These are phyloP conservation scores for Anneissia japonica DNA, from an alignment of 35 echinoderm and acorn worm species.

Conservation along the genomic window DNA sequence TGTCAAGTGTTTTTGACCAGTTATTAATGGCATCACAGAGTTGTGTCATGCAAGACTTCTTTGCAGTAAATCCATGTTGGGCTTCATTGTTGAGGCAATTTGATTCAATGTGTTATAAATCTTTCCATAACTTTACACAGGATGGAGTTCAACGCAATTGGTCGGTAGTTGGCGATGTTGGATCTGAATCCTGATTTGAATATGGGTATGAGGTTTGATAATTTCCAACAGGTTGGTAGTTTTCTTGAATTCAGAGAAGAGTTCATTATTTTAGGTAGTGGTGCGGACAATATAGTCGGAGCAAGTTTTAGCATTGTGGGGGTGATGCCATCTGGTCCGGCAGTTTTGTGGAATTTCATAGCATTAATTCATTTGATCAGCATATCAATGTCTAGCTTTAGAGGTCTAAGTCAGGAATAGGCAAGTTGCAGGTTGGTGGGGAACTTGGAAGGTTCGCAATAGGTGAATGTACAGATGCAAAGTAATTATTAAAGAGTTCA, in stretches of 20 bases:
- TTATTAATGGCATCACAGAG: neutral
- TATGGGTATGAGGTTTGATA: slow-evolving; percentile 27
- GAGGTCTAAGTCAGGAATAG: neutral
- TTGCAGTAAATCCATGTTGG: neutral
- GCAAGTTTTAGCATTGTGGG: neutral
- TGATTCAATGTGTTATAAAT: neutral
- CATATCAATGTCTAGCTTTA: no score
- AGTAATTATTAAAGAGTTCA: no score
- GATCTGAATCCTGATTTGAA: slow-evolving; percentile 24
- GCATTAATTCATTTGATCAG: no score
- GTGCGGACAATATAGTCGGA: neutral
- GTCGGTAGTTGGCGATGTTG: slow-evolving; percentile 38
- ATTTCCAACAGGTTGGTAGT: slow-evolving; percentile 21
- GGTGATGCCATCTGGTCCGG: neutral
- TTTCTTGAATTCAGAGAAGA: neutral
- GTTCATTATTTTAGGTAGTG: neutral
- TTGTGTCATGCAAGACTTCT: neutral
- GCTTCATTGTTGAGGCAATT: neutral
- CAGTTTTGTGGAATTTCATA: no score
- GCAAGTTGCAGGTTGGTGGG: no score
- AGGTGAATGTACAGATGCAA: no score
- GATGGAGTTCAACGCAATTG: slow-evolving; percentile 28
- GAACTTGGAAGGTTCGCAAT: no score
- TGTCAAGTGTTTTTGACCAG: neutral
- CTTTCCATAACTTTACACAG: slow-evolving; percentile 35